Evolutionary conservation across 2,888 invertebrate genomes (phyloP).

Genomic region (Syritta pipiens): DNA sequence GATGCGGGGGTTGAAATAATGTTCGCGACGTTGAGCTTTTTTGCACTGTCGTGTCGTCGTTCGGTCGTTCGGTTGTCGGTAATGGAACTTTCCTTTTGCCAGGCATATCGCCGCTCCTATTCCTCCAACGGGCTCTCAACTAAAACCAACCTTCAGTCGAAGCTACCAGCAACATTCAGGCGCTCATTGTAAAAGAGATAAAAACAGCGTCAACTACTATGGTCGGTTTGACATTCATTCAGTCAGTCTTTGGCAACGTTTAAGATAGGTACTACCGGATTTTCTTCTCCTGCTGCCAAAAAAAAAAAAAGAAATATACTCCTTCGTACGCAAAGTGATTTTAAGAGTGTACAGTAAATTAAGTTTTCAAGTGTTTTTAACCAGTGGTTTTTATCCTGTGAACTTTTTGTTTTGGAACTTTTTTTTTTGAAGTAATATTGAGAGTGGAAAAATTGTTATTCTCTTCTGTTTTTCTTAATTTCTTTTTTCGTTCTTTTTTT

Average conservation of each 20-base stretch:
- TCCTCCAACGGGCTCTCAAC: conserved; percentile 35
- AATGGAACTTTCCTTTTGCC: conserved; percentile 32
- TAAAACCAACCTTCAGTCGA: conserved; percentile 21
- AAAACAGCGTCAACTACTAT: conserved; percentile 38
- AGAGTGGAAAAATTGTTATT: background rate
- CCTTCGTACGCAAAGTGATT: conserved; percentile 22
- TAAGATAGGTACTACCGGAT: conserved; percentile 41
- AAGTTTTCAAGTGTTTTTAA: background rate
- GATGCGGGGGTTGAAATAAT: conserved; percentile 31
- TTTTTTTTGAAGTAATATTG: background rate
- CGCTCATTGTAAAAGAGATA: conserved; percentile 18
- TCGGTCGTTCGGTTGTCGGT: too few species aligned
- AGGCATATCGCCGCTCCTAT: conserved; percentile 9
- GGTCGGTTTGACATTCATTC: conserved; percentile 43
- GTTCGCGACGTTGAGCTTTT: conserved; percentile 40
- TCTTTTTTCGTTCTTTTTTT: background rate
- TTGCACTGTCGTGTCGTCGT: conserved; percentile 14
- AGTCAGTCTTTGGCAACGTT: conserved; percentile 52
- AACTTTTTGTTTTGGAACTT: conserved; percentile 5
- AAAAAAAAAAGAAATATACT: background rate
- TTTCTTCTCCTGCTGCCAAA: too few species aligned
- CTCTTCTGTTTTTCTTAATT: background rate
- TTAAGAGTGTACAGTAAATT: conserved; percentile 1
- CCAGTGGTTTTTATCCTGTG: background rate
- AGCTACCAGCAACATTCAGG: conserved; percentile 17